These are phyloP conservation scores for Oncopeltus fasciatus DNA, from an alignment of 1,140 invertebrate genomes.

Conservation along the genomic window DNA sequence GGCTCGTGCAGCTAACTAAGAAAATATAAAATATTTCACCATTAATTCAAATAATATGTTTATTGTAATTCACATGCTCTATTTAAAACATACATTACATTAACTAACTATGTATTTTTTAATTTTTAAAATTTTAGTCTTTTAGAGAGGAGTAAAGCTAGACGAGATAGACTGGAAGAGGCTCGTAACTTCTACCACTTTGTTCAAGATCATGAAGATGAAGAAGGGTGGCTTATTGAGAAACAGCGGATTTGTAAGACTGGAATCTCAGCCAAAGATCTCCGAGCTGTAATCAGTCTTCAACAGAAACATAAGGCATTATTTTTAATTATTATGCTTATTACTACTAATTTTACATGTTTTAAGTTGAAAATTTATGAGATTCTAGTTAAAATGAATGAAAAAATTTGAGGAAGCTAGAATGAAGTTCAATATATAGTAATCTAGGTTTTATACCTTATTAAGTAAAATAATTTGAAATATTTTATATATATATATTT, in stretches of 20 bases:
- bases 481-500: no score
- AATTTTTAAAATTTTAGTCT: conserved; percentile 40
- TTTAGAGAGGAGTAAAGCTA: conserved; percentile 54
- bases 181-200: conserved; percentile 90
- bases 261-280: conserved; percentile 82
- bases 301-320: conserved; percentile 91
- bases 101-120: no score
- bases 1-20: no score
- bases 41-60: no score
- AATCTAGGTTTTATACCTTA: no score
- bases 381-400: neutral
- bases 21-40: no score
- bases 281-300: conserved; percentile 73
- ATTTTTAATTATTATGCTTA: no score
- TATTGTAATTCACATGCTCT: no score
- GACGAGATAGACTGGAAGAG: conserved; percentile 72
- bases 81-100: no score
- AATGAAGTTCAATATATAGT: no score
- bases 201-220: conserved; percentile 83
- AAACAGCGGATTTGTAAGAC: conserved; percentile 81
- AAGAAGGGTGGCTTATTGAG: conserved; percentile 85
- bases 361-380: neutral
- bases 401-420: neutral
- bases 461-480: no score
- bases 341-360: neutral